phyloP scores from a whole-genome alignment of 2,888 invertebrate species.

The Eupithecia pulchellata region DNA sequence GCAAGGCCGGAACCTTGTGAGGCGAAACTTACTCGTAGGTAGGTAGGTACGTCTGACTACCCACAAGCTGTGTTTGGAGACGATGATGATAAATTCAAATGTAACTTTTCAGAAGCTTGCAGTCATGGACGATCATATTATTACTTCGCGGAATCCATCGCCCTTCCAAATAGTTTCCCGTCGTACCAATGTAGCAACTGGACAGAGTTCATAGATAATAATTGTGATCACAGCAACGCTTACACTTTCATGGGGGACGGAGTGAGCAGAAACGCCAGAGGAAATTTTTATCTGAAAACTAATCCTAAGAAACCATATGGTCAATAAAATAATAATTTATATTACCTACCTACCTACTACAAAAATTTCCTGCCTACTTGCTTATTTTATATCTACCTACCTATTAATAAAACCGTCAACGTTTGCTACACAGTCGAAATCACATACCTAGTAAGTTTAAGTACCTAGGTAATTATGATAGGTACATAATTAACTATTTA shows the following conservation, averaged over 20 bases:
- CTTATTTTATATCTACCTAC: background rate
- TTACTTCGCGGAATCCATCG: constrained; percentile 87
- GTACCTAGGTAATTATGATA: too few species aligned
- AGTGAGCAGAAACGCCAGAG: constrained; percentile 67
- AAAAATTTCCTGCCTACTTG: background rate
- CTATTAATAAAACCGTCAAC: background rate
- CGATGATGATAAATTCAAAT: background rate
- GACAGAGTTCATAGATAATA: constrained; percentile 57
- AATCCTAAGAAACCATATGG: constrained; percentile 82
- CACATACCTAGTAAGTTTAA: too few species aligned
- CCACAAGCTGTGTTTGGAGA: background rate
- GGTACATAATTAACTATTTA: too few species aligned
- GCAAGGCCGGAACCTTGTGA: too few species aligned
- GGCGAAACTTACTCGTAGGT: too few species aligned
- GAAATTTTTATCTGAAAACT: constrained; percentile 86
- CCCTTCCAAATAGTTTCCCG: constrained; percentile 78
- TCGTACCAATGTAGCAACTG: constrained; percentile 82
- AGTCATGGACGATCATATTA: constrained; percentile 87
- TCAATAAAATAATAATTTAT: constrained; percentile 25
- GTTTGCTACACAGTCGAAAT: too few species aligned
- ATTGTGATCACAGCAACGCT: constrained; percentile 49
- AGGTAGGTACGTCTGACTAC: too few species aligned
- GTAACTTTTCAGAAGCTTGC: constrained; percentile 82
- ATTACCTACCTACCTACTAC: too few species aligned
- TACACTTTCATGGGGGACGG: constrained; percentile 85